These are phyloP conservation scores for Boleophthalmus pectinirostris DNA, from an alignment of 2,113 vertebrate genomes.

Conservation along the genomic window DNA sequence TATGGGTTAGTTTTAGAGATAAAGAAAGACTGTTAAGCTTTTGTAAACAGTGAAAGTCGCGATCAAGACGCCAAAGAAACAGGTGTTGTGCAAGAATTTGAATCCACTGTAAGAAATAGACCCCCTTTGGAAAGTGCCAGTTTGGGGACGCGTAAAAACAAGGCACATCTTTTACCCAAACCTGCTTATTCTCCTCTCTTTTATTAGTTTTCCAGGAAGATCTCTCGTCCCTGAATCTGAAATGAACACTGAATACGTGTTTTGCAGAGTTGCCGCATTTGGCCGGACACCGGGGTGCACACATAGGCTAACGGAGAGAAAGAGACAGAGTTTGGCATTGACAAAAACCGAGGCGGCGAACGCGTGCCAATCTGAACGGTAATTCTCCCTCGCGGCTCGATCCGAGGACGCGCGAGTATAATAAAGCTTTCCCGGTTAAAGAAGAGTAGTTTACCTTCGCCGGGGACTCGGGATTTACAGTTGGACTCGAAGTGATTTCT, in stretches of 20 bases:
- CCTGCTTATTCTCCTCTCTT: neutral
- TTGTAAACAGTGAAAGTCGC: slow-evolving; percentile 39
- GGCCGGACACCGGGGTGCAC: slow-evolving; percentile 29
- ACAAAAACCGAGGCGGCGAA: slow-evolving; percentile 22
- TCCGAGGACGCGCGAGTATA: neutral
- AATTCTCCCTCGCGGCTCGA: neutral
- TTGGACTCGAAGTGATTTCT: slow-evolving; percentile 69
- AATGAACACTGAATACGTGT: neutral
- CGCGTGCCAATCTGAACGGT: neutral
- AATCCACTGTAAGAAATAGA: slow-evolving; percentile 26
- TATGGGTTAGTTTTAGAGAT: no score
- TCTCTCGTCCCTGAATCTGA: neutral
- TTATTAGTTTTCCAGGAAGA: rapidly evolving
- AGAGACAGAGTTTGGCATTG: slow-evolving; percentile 25
- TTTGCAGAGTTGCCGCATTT: slow-evolving; percentile 16
- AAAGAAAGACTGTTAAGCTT: neutral
- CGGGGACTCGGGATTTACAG: slow-evolving; percentile 56
- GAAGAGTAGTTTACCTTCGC: slow-evolving; percentile 65
- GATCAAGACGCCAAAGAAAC: slow-evolving; percentile 17
- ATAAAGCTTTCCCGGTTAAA: neutral
- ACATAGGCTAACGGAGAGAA: slow-evolving; percentile 47
- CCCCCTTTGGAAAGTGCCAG: neutral
- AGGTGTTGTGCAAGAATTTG: slow-evolving; percentile 40
- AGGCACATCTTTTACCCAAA: neutral
- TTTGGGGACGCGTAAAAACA: neutral